These are phyloP conservation scores for Dynastes hyllus DNA, from an alignment of 2,888 invertebrate genomes.

Conservation along the genomic window DNA sequence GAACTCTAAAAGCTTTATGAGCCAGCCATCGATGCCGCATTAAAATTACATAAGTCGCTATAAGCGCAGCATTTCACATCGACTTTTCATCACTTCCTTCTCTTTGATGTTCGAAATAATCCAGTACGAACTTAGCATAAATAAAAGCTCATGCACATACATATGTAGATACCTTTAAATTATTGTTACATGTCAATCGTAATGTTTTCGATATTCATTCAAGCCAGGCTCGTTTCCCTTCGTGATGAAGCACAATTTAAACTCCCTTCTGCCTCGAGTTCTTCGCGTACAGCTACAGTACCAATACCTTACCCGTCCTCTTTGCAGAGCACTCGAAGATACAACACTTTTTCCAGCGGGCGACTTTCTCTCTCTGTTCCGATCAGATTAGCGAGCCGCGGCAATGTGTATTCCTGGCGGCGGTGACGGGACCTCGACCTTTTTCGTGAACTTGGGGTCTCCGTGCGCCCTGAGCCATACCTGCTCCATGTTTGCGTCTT, in stretches of 20 bases:
- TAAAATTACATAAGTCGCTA: not conserved
- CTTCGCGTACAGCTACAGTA: conserved; percentile 13
- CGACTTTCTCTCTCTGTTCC: conserved; percentile 44
- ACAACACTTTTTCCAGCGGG: conserved; percentile 20
- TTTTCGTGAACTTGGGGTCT: conserved; percentile 45
- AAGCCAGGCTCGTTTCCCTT: not conserved
- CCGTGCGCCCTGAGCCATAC: conserved; percentile 32
- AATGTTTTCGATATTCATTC: conserved; percentile 34
- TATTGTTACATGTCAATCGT: conserved; percentile 25
- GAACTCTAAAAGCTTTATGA: too few relatives aligned
- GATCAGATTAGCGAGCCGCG: conserved; percentile 42
- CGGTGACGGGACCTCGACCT: conserved; percentile 43
- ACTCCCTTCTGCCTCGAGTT: conserved; percentile 6
- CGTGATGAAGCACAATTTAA: conserved; percentile 36
- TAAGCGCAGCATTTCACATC: not conserved
- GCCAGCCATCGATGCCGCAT: too few relatives aligned
- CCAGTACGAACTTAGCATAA: not conserved
- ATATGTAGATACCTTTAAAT: conserved; percentile 7
- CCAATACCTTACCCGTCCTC: not conserved
- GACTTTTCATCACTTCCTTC: not conserved
- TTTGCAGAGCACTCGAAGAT: conserved; percentile 14
- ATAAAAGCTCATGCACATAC: not conserved
- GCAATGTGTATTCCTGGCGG: conserved; percentile 41
- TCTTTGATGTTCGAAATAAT: not conserved
- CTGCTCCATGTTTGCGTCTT: conserved; percentile 6